Base-by-base conservation (phyloP, 35 echinoderm and acorn worm species). In the Lytechinus pictus region DNA sequence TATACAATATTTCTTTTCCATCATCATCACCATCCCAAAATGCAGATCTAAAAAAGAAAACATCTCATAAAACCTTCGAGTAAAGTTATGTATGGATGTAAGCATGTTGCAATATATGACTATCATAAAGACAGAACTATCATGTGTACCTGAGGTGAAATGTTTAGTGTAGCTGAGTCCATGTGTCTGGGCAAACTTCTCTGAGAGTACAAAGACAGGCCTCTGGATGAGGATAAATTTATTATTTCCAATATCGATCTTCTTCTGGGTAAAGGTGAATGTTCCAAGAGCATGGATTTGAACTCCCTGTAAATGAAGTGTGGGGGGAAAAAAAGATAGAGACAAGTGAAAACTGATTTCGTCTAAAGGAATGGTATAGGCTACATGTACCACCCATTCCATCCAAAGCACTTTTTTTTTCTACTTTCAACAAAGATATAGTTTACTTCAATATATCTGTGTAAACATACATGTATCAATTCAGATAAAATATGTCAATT, bases 241-340 rank as follows among this genome's bases (percentile, higher is more conserved):
- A 57, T 99, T 99, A 66, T 99, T 99, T 86, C 98, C 98, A n/a
- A 99, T 97, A 94, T 99, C 98, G 7, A 99, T 71, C 91, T 99
- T 99, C 96, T 99, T 99, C 94, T 99, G 98, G 86, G 96, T 97
- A 61, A 99, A 99, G 44, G 98, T 99, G 87, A 99, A 99, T 24
- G 97, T 97, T 51, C 98, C 98, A 52, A 99, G 97, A 12, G 97
- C 98, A 51, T 95, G 96, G 52, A 99, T 99, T 86, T 99, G 95
- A 13, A 99, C 98, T 12, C 97, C 98, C 95, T 97, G 55, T 53
- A 95, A 95, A 96, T 6, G 91, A 96, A 86, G 93, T 21, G 94
- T 56, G 9, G n/a, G n/a, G n/a, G n/a, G 27, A 19, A 72, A 89
- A 61, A 33, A 96, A 10, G 89, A 6, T 92, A 66, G 8, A 96